These are phyloP conservation scores for Musca domestica DNA, from an alignment of 1,140 invertebrate species.

Conservation along the genomic window DNA sequence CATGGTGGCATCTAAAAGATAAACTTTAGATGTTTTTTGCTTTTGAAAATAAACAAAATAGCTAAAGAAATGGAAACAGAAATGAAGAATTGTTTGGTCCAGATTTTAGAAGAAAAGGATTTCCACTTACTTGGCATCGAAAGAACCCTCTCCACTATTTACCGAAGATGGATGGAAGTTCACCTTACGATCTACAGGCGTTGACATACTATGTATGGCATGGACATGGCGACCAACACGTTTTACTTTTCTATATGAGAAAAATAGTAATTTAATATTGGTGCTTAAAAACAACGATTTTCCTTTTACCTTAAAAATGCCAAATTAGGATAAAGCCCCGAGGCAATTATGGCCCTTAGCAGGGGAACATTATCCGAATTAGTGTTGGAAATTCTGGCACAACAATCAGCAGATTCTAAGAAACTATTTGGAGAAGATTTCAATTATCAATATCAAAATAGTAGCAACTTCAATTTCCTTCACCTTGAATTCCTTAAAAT, in stretches of 20 bases:
- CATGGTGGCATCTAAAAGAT: constrained; percentile 69
- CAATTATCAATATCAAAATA: too few species aligned
- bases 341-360: constrained; percentile 80
- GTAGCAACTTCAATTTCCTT: too few species aligned
- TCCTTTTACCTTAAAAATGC: constrained; percentile 53
- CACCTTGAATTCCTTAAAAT: constrained; percentile 58
- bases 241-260: constrained; percentile 34
- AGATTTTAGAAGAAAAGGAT: not conserved
- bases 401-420: constrained; percentile 31
- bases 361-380: constrained; percentile 76
- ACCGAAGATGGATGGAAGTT: constrained; percentile 72
- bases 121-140: constrained; percentile 55
- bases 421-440: constrained; percentile 33
- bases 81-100: too few species aligned
- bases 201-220: constrained; percentile 48
- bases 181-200: constrained; percentile 61
- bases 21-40: constrained; percentile 62
- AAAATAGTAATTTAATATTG: constrained; percentile 4
- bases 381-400: constrained; percentile 61
- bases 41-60: constrained; percentile 70
- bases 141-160: constrained; percentile 56
- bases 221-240: constrained; percentile 37
- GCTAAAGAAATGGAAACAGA: constrained; percentile 47
- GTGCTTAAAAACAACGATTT: not conserved
- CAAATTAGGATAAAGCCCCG: constrained; percentile 88